phyloP scores from a whole-genome alignment of 2,888 invertebrate species.

The Cephus nigrinus region DNA sequence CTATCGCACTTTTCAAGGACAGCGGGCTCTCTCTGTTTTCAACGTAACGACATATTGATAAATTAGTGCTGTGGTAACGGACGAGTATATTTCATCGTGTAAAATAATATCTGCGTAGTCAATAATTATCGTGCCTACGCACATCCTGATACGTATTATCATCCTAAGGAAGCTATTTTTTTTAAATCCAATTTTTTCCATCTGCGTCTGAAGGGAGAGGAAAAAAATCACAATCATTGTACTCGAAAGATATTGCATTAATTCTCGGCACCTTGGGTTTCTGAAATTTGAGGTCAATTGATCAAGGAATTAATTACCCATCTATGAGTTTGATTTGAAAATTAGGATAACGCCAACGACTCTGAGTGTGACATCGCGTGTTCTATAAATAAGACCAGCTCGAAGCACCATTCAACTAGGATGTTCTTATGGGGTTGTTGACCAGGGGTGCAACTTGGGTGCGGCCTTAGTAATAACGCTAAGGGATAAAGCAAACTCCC shows the following conservation, averaged over 20 bases:
- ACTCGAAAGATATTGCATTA: not conserved
- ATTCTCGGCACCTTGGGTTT: not conserved
- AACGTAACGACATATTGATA: not conserved
- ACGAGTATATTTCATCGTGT: not conserved
- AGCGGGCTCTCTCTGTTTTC: not conserved
- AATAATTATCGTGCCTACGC: not conserved
- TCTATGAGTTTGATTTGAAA: not conserved
- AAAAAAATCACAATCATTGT: not conserved
- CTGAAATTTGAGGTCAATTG: not conserved
- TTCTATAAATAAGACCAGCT: constrained; percentile 27
- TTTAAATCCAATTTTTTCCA: not conserved
- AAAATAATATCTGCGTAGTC: not conserved
- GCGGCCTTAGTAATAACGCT: constrained; percentile 36
- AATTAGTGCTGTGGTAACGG: not conserved
- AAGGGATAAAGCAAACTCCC: constrained; percentile 20
- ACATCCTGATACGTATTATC: not conserved
- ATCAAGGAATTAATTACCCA: not conserved
- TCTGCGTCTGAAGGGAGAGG: not conserved
- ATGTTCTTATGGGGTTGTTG: constrained; percentile 35
- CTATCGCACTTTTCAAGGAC: not conserved
- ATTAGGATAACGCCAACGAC: not conserved
- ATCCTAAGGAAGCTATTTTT: not conserved
- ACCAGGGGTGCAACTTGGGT: constrained; percentile 42
- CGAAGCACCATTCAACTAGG: not conserved
- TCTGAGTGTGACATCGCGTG: constrained; percentile 22